A percentile compares a stretch with the other conserved stretches of the same genome.
Evolutionary conservation across 2,888 invertebrate genomes (phyloP).

Genomic region (Agrilus biguttatus): DNA sequence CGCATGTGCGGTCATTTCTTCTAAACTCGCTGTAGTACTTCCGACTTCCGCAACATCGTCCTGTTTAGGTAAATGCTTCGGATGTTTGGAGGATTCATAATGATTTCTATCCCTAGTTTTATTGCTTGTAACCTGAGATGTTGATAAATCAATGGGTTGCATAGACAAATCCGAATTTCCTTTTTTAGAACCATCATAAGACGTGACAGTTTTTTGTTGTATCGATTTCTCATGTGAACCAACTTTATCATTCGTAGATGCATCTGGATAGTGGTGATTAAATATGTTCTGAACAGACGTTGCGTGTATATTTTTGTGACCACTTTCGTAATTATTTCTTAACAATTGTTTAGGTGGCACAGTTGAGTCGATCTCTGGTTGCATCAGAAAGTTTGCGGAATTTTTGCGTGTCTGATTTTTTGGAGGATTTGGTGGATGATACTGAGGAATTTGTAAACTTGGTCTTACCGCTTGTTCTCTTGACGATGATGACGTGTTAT

Average conservation of each 20-base stretch:
- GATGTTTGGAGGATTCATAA: conserved; percentile 23
- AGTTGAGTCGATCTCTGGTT: too few species aligned
- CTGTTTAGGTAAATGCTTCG: conserved; percentile 13
- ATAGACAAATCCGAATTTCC: conserved; percentile 6
- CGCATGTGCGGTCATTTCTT: conserved; percentile 28
- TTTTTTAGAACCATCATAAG: neutral
- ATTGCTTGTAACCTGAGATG: too few species aligned
- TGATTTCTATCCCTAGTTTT: too few species aligned
- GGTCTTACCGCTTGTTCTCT: conserved; percentile 10
- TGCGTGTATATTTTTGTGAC: too few species aligned
- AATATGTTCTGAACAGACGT: too few species aligned
- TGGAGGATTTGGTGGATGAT: conserved; percentile 15
- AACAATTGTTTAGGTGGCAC: too few species aligned
- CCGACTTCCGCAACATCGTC: conserved; percentile 49
- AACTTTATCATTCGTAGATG: too few species aligned
- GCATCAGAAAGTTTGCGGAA: too few species aligned
- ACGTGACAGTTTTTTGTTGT: too few species aligned
- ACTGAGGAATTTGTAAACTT: conserved; percentile 22
- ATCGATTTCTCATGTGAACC: too few species aligned
- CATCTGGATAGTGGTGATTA: too few species aligned
- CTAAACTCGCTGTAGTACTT: conserved; percentile 46
- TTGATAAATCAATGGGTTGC: conserved; percentile 30
- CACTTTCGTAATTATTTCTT: too few species aligned
- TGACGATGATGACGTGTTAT: conserved; percentile 13
- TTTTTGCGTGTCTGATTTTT: conserved; percentile 42